Percentiles rank a stretch among this genome's conserved stretches.
These are phyloP conservation scores for Brachypteracias leptosomus DNA, from an alignment of 2,113 vertebrate genomes.

Conservation along the genomic window DNA sequence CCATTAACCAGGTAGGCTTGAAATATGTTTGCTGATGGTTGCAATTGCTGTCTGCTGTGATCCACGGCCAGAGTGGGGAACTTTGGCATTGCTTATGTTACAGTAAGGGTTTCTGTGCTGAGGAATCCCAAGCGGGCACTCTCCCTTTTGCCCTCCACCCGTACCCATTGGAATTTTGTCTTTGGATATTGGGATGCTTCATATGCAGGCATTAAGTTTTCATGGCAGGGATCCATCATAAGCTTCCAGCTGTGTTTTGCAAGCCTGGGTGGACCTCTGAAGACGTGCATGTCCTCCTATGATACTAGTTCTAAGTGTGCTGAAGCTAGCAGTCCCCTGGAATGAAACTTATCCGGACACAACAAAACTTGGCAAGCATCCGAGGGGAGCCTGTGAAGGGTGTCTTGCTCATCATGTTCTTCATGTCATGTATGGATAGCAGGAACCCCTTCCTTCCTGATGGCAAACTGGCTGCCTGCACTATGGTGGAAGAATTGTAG, in stretches of 20 bases:
- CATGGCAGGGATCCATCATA: background rate
- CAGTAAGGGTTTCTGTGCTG: background rate
- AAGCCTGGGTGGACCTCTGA: background rate
- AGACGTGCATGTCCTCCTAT: background rate
- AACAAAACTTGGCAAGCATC: background rate
- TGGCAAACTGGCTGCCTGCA: background rate
- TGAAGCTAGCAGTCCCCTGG: slow-evolving; percentile 15
- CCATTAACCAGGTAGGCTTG: background rate
- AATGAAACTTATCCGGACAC: background rate
- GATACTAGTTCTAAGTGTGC: background rate
- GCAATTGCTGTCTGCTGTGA: background rate
- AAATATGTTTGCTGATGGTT: background rate
- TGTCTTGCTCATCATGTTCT: background rate
- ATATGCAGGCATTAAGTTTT: background rate
- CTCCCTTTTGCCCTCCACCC: background rate
- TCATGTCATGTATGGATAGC: background rate
- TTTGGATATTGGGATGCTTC: background rate
- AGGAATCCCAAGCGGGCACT: background rate
- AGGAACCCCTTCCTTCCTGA: background rate
- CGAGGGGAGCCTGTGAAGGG: background rate
- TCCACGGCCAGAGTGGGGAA: background rate
- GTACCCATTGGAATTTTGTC: background rate
- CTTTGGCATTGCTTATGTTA: background rate
- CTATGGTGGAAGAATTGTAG: background rate
- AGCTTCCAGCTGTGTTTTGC: slow-evolving; percentile 15